Base-by-base conservation (phyloP, 2,888 invertebrate genomes). In the Clusia tigrina region DNA sequence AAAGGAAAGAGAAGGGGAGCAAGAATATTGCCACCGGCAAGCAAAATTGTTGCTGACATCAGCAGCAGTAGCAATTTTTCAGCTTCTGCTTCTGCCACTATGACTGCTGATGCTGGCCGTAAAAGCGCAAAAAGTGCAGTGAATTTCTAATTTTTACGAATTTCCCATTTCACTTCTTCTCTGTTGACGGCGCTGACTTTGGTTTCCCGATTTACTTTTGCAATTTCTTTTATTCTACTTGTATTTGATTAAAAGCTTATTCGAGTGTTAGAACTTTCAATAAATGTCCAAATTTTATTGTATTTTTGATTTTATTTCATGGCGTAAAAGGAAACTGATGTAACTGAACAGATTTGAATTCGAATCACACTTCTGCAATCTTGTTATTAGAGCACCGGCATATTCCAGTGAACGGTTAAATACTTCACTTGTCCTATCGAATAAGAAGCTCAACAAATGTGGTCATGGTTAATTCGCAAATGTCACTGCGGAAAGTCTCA, bases 1-100 rank as follows among this genome's bases (percentile, higher is more conserved):
- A n/a, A n/a, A n/a, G n/a, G n/a, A n/a, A n/a, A n/a, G n/a, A 12
- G 32, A 32, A 12, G 32, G 32, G 32, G 32, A 9, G 32, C 32
- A 32, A 32, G 32, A 12, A 12, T 32, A 42, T 17, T 42, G 42
- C 42, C n/a, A n/a, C 15, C 6, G 32, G 32, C 12, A 32, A 32
- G 32, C 12, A 42, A 42, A 42, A 42, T 10, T 42, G n/a, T 42
- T 42, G 42, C 42, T 42, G 42, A 42, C 42, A 42, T 42, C 42
- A 42, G 42, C 42, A 15, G 42, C 42, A 42, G 42, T 3, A 42
- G 42, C n/a, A 3, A n/a, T 42, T 42, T 10, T 32, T 32, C 12
- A 9, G 32, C 6, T 32, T 32, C 42, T 42, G 42, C n/a, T 15
- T 10, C n/a, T 15, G 42, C 42, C 42, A n/a, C 42, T n/a, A n/a